These are phyloP conservation scores for Caenorhabditis plicata DNA, from an alignment of 2,888 invertebrate species.

Conservation along the genomic window DNA sequence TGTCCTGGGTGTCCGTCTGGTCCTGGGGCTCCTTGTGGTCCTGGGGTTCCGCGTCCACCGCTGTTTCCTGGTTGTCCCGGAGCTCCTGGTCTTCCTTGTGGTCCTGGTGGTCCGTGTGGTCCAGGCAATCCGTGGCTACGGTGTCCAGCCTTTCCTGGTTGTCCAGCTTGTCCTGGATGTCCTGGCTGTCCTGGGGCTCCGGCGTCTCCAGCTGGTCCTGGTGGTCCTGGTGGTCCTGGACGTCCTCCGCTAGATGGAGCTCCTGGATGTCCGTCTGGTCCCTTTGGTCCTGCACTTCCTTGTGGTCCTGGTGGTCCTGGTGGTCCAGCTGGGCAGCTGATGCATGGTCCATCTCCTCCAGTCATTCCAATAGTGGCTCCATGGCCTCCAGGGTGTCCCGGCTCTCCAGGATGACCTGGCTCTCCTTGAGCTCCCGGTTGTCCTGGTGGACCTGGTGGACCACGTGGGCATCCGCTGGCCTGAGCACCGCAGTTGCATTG, in stretches of 20 bases:
- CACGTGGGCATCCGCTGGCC: slow-evolving; percentile 28
- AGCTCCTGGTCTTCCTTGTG: slow-evolving; percentile 32
- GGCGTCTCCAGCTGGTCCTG: slow-evolving; percentile 41
- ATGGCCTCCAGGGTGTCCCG: slow-evolving; percentile 29
- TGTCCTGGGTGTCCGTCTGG: slow-evolving; percentile 30
- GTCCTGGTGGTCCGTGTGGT: slow-evolving; percentile 39
- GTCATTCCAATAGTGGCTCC: slow-evolving; percentile 46
- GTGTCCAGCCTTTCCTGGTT: slow-evolving; percentile 30
- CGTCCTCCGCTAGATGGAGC: slow-evolving; percentile 24
- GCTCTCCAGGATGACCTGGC: slow-evolving; percentile 30
- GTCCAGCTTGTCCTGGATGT: slow-evolving; percentile 27
- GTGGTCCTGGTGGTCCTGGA: slow-evolving; percentile 37
- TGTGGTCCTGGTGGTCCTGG: slow-evolving; percentile 32
- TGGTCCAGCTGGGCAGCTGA: slow-evolving; percentile 30
- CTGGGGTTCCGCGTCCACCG: slow-evolving; percentile 26
- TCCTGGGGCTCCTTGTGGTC: slow-evolving; percentile 32
- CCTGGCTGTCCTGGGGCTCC: slow-evolving; percentile 41
- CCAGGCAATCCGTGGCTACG: slow-evolving; percentile 31
- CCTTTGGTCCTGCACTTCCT: slow-evolving; percentile 34
- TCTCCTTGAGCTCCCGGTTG: slow-evolving; percentile 40
- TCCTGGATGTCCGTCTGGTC: slow-evolving; percentile 44
- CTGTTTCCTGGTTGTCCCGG: slow-evolving; percentile 37
- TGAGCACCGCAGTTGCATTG: slow-evolving; percentile 46
- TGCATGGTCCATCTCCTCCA: slow-evolving; percentile 33
- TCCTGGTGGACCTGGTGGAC: slow-evolving; percentile 46